These are phyloP conservation scores for Sinocyclocheilus anophthalmus DNA, from an alignment of 2,113 vertebrate species.

Conservation along the genomic window DNA sequence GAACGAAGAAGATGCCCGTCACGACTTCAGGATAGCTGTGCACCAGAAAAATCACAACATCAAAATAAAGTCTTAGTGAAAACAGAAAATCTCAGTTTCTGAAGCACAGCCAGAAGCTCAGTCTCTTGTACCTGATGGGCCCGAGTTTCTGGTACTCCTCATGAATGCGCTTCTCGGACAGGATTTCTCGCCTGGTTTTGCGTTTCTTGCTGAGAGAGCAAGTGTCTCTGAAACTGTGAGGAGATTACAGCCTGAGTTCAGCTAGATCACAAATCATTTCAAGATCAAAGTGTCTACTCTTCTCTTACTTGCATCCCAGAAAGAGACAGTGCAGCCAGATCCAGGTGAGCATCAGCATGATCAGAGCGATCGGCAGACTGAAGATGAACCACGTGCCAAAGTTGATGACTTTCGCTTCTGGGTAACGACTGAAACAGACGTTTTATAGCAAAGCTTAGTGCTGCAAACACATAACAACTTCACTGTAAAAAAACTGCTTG, in stretches of 20 bases:
- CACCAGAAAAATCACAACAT: neutral
- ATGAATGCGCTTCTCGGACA: conserved; percentile 92
- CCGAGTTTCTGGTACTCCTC: conserved; percentile 94
- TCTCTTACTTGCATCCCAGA: conserved; percentile 95
- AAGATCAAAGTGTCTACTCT: no score
- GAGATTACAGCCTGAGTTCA: conserved; percentile 18
- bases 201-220: conserved; percentile 97
- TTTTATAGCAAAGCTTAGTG: neutral
- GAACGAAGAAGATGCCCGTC: conserved; percentile 93
- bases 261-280: neutral
- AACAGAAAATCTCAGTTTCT: neutral
- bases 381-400: conserved; percentile 99
- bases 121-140: conserved; percentile 81
- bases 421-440: conserved; percentile 85
- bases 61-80: neutral
- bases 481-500: no score
- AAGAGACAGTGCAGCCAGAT: conserved; percentile 97
- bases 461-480: neutral
- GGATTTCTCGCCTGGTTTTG: conserved; percentile 89
- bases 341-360: conserved; percentile 96
- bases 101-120: no score
- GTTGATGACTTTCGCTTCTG: conserved; percentile 91
- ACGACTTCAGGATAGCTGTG: conserved; percentile 94
- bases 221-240: conserved; percentile 90
- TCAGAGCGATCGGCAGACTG: conserved; percentile 92